Base-by-base conservation (phyloP, 2,797 vertebrate genomes). In the Pelochelys cantorii region DNA sequence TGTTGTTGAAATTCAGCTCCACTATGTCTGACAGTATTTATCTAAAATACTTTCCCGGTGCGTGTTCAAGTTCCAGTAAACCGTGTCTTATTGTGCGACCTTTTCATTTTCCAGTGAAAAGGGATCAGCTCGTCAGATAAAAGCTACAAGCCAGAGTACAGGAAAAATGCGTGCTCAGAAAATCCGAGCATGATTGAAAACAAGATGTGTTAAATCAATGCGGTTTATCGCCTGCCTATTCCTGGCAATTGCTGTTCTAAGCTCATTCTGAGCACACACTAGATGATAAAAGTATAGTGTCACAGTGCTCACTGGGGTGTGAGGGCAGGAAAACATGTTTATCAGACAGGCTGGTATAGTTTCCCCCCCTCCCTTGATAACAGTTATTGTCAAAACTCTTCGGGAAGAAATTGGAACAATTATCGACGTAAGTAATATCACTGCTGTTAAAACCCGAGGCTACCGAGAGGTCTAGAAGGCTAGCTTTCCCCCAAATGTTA, bases 141-240 rank as follows among this genome's bases (percentile, higher is more conserved):
- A 98, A 98, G 98, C 98, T 98, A 98, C 98, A 98, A 98, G 98
- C 97, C 95, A 23, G 95, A 98, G 98, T 98, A 98, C 98, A 98
- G 98, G 98, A 98, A 98, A 98, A 98, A 98, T 98, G 98, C 98
- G 97, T 98, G 98, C 98, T 98, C 98, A 98, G 98, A 98, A 98
- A 98, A 98, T 98, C 98, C 97, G 97, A 98, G 98, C 98, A 98
- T 98, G 98, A 98, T 98, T 98, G 98, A 98, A 98, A 98, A 98
- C 98, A 98, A 98, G 98, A 98, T 98, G 98, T 98, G 98, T 98
- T 98, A 98, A 98, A 98, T 98, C 98, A 98, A 98, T 98, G 98
- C 97, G 96, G 98, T 98, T 98, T 98, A 98, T 98, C 98, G 98
- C 98, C 98, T 98, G 98, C 98, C 98, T 98, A 98, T 98, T 98